Base-by-base conservation (phyloP, 2,113 vertebrate genomes). In the Motacilla tschutschensis region DNA sequence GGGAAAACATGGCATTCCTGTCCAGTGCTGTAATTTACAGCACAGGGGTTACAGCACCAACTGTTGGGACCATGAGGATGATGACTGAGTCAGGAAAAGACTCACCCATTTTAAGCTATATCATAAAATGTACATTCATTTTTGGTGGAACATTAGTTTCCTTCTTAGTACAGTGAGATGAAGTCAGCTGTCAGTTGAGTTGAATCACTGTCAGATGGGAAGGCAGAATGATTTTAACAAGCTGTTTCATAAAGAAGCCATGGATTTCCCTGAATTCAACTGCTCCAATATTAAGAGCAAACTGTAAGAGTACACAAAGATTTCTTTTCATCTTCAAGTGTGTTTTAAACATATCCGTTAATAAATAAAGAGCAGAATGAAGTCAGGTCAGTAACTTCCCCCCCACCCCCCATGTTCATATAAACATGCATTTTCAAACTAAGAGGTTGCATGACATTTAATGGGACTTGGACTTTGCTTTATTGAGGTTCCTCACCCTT, bases 351-450 rank as follows among this genome's bases (percentile, higher is more conserved):
- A 6, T 47, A 36, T 65, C 13, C 40, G 3, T 83, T 79, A 73
- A 55, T 29, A 43, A 80, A 62, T 29, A 33, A 77, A 62, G 41
- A 83, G 18, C 38, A 74, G 38, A 80, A 41, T 36, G 29, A 50
- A 74, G 40, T 19, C 8, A 31, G 5, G 18, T 43, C 5, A 47
- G 29, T 65, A 79, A 71, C 7, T 33, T n/a, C 5, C 1, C 2
- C 4, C 1, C 2, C 3, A 0, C 41, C 41, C 28, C 10, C 17
- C 16, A 0, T 59, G 4, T 44, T 79, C 29, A 12, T 47, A 26
- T 14, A 73, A 60, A 62, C 9, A 29, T 6, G 3, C 16, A 8
- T 87, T 80, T 87, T 77, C 38, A 74, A 67, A 43, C 22, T 19
- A 40, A 51, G 33, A 67, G 8, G 40, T 59, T 9, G 10, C 31